Evolutionary conservation across 2,113 vertebrate genomes (phyloP).

Genomic region (Lamprotornis superbus): DNA sequence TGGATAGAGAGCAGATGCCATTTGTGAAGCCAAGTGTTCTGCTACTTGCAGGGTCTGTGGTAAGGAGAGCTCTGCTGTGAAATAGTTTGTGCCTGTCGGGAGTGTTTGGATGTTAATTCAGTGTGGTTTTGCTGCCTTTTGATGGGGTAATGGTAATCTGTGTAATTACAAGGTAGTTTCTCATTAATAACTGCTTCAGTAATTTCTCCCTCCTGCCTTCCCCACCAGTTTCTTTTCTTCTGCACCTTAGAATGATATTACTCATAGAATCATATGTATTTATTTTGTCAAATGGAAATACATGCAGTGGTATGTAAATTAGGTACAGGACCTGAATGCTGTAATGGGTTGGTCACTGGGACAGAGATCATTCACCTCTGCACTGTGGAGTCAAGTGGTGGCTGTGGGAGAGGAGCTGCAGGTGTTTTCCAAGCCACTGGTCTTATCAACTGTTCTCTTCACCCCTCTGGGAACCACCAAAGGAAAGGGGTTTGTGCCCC

Average conservation of each 20-base stretch:
- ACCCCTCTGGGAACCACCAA: neutral
- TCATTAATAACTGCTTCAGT: slow-evolving; percentile 7
- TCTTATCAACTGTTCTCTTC: neutral
- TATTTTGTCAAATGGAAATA: neutral
- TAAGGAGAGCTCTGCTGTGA: neutral
- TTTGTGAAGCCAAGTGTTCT: neutral
- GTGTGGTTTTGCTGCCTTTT: neutral
- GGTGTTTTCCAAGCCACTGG: neutral
- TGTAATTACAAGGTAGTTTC: slow-evolving; percentile 40
- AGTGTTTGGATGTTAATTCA: neutral
- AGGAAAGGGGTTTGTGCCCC: neutral
- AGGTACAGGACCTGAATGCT: neutral
- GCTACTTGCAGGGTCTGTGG: neutral
- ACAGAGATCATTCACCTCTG: neutral
- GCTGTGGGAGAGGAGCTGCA: neutral
- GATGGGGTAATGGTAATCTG: neutral
- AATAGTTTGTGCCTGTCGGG: neutral
- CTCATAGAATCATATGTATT: neutral
- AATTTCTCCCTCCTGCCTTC: neutral
- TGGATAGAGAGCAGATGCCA: neutral
- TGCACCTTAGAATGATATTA: neutral
- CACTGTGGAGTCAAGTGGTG: neutral
- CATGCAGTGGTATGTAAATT: neutral
- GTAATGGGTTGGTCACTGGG: neutral
- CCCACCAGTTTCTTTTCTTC: neutral